A percentile compares a stretch with the other conserved stretches of the same genome.
These are phyloP conservation scores for Drosophila seguyi DNA, from an alignment of 1,140 invertebrate species.

Conservation along the genomic window DNA sequence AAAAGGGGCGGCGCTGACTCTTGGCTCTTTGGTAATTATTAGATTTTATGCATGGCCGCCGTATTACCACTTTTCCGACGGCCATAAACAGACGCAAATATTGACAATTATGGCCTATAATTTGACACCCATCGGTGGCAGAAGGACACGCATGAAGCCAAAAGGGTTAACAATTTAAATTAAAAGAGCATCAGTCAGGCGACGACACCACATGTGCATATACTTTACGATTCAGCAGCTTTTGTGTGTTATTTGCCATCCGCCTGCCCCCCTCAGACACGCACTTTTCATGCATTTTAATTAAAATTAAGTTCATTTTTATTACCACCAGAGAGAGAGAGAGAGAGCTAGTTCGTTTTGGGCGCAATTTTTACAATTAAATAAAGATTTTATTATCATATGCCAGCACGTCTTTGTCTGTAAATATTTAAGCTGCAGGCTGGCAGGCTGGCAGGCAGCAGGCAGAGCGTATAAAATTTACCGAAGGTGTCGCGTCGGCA, in stretches of 20 bases:
- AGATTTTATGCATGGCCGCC: conserved; percentile 70
- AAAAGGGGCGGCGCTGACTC: conserved; percentile 38
- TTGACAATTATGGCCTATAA: conserved; percentile 83
- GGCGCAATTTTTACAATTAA: conserved; percentile 81
- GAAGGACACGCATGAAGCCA: conserved; percentile 38
- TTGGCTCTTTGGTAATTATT: conserved; percentile 67
- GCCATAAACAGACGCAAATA: conserved; percentile 68
- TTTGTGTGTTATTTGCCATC: conserved; percentile 29
- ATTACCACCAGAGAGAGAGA: conserved; percentile 44
- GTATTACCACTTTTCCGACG: conserved; percentile 16
- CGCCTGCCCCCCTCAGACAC: conserved; percentile 27
- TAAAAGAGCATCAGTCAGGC: conserved; percentile 46
- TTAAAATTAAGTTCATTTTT: conserved; percentile 84
- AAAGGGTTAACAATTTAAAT: conserved; percentile 79
- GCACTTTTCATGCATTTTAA: conserved; percentile 81
- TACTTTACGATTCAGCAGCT: conserved; percentile 72
- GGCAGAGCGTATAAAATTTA: conserved; percentile 73
- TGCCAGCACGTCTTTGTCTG: conserved; percentile 36
- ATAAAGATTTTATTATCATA: conserved; percentile 83
- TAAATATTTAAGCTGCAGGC: conserved; percentile 22
- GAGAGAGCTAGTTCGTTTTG: conserved; percentile 47
- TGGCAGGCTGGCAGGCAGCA: conserved; percentile 1
- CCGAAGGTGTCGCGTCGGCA: conserved; percentile 84
- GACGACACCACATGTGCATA: conserved; percentile 18
- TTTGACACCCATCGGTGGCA: conserved; percentile 74